Base-by-base conservation (phyloP, 2,797 vertebrate species). In the Pterois miles region DNA sequence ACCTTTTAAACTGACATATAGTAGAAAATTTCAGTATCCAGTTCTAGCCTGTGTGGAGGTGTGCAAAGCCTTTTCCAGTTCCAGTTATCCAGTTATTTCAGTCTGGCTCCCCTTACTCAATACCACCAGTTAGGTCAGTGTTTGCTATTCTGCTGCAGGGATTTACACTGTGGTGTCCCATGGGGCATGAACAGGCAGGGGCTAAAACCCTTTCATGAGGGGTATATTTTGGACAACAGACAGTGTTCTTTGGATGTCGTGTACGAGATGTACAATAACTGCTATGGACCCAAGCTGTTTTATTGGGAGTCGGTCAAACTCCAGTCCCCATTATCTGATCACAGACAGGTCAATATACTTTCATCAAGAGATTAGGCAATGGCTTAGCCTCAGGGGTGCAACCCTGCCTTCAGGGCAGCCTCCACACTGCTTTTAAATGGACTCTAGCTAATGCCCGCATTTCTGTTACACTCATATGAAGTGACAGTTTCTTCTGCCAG, bases 331-430 rank as follows among this genome's bases (percentile, higher is more conserved):
- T 83, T 82, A 86, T 86, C 38, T 76, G 78, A 90, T 89, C 76
- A 85, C 29, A 70, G 70, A 70, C 65, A 31, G 73, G 75, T 88
- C 82, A 84, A 84, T 83, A 84, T 83, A 85, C 65, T 86, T 88
- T 85, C 76, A 88, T 87, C 74, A 81, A 43, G 72, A 74, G 65
- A 88, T 84, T 78, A 81, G 77, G 78, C 66, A 76, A 57, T 71
- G 65, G 56, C 20, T 80, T 7, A 10, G 56, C 74, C 80, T 87
- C 58, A 34, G 66, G 66, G 65, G 54, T 58, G n/a, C 25, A 29
- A 48, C 50, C 14, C 27, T 40, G 33, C 74, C 71, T 81, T 74
- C 12, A 27, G 23, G 59, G 74, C 65, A 67, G 62, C 23, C 40
- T 74, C 59, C 31, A 48, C n/a, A 20, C 4, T 13, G 34, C 53